phyloP scores from a whole-genome alignment of 2,888 invertebrate genomes.

The Drosophila algonquin region DNA sequence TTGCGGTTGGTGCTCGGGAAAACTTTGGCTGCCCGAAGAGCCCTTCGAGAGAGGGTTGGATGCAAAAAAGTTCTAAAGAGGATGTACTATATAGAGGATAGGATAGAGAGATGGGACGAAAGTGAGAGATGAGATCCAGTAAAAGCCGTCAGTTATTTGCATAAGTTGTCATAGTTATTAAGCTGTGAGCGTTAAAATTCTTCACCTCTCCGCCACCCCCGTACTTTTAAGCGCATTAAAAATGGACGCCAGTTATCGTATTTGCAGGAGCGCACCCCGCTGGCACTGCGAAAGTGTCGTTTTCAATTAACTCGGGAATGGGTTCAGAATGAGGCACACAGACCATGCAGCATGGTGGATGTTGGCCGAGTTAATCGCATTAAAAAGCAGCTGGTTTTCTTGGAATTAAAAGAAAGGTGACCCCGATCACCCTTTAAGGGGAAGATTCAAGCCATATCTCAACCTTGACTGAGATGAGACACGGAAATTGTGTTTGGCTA shows the following conservation, averaged over 20 bases:
- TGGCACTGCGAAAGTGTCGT: slow-evolving; percentile 45
- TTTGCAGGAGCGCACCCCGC: slow-evolving; percentile 11
- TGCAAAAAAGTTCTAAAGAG: too few relatives aligned
- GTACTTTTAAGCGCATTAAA: slow-evolving; percentile 75
- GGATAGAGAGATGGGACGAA: not conserved
- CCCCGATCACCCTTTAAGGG: slow-evolving; percentile 7
- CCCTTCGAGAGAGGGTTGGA: slow-evolving; percentile 28
- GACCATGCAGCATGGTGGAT: not conserved
- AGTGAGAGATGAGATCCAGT: not conserved
- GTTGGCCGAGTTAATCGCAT: slow-evolving; percentile 40
- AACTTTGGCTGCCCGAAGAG: slow-evolving; percentile 39
- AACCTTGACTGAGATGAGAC: not conserved
- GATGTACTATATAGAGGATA: slow-evolving; percentile 1
- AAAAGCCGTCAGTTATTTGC: slow-evolving; percentile 67
- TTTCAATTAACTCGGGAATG: slow-evolving; percentile 46
- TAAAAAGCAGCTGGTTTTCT: slow-evolving; percentile 26
- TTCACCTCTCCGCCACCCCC: slow-evolving; percentile 30
- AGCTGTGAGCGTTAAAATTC: slow-evolving; percentile 52
- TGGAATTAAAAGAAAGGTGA: not conserved
- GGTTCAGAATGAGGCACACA: slow-evolving; percentile 8
- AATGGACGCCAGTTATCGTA: slow-evolving; percentile 43
- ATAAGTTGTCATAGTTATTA: slow-evolving; percentile 76
- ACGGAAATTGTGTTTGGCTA: slow-evolving; percentile 19
- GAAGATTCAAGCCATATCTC: not conserved
- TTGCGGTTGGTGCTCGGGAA: slow-evolving; percentile 55